phyloP scores from a whole-genome alignment of 2,797 vertebrate genomes.

The Chaunax sp. region DNA sequence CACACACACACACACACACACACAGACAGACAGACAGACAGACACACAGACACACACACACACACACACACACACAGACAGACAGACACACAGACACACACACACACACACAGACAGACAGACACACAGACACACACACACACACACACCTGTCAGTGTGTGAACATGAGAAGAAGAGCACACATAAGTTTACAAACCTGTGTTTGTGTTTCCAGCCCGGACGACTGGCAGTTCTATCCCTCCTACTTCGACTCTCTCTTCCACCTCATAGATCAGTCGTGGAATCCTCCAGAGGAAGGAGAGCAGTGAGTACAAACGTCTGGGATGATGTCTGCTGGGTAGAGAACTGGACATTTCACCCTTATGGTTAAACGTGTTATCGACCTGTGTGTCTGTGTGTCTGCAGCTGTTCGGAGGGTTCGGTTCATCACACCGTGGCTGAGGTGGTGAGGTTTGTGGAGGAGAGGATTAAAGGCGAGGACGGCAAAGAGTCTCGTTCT shows the following conservation, averaged over 20 bases:
- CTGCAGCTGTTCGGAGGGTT: constrained; percentile 90
- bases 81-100: no score
- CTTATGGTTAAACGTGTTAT: no score
- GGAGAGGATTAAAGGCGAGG: constrained; percentile 86
- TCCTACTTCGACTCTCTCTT: constrained; percentile 96
- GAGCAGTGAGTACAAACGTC: constrained; percentile 88
- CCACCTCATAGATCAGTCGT: constrained; percentile 91
- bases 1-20: no score
- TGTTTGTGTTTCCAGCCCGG: constrained; percentile 83
- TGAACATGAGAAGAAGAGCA: fast-evolving
- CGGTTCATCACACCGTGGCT: constrained; percentile 87
- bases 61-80: no score
- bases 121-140: no score
- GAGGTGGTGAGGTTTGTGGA: constrained; percentile 91
- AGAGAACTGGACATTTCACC: no score
- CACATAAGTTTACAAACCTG: neutral
- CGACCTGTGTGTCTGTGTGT: neutral
- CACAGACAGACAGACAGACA: no score
- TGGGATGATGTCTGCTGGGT: no score
- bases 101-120: no score
- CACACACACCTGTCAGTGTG: neutral
- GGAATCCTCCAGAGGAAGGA: constrained; percentile 90
- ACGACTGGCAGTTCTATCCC: constrained; percentile 98
- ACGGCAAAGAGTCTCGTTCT: constrained; percentile 85
- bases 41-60: no score